phyloP scores from a whole-genome alignment of 2,797 vertebrate species.

The Leucoraja ocellata region DNA sequence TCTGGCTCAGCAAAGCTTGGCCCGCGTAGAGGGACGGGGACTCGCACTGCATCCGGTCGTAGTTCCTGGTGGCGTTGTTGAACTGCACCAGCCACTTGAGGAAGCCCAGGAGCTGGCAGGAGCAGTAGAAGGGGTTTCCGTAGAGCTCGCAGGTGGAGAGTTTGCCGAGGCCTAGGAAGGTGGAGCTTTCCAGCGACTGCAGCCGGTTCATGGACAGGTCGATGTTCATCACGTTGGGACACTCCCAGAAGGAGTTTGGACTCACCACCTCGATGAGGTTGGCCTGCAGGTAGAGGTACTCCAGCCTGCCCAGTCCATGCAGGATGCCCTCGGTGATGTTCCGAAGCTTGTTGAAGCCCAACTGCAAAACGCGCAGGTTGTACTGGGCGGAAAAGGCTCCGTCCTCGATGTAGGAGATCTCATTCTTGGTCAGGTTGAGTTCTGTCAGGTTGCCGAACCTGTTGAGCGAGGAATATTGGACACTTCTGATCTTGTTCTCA shows the following conservation, averaged over 20 bases:
- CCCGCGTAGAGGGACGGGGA: constrained; percentile 80
- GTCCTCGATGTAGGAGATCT: constrained; percentile 93
- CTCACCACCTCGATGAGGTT: constrained; percentile 96
- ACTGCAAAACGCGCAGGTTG: constrained; percentile 93
- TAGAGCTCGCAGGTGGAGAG: constrained; percentile 92
- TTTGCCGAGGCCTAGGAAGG: constrained; percentile 78
- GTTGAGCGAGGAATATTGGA: constrained; percentile 91
- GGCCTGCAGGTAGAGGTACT: constrained; percentile 99
- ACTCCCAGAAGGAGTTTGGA: constrained; percentile 98
- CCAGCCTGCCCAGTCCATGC: constrained; percentile 89
- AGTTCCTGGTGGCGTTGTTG: constrained; percentile 77
- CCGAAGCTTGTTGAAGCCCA: constrained; percentile 92
- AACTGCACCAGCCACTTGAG: constrained; percentile 93
- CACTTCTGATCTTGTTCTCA: constrained; percentile 96
- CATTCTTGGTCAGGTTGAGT: constrained; percentile 98
- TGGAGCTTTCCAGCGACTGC: constrained; percentile 86
- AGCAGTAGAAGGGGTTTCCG: constrained; percentile 97
- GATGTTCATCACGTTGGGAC: constrained; percentile 93
- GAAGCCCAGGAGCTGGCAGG: constrained; percentile 89
- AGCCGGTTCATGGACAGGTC: constrained; percentile 98
- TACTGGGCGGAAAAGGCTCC: constrained; percentile 97
- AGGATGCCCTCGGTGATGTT: constrained; percentile 94
- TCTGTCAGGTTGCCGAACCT: constrained; percentile 98
- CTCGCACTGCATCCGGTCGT: constrained; percentile 93
- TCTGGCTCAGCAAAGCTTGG: constrained; percentile 87